Evolutionary conservation across 2,113 vertebrate species (phyloP).

Genomic region (Agelaius tricolor): DNA sequence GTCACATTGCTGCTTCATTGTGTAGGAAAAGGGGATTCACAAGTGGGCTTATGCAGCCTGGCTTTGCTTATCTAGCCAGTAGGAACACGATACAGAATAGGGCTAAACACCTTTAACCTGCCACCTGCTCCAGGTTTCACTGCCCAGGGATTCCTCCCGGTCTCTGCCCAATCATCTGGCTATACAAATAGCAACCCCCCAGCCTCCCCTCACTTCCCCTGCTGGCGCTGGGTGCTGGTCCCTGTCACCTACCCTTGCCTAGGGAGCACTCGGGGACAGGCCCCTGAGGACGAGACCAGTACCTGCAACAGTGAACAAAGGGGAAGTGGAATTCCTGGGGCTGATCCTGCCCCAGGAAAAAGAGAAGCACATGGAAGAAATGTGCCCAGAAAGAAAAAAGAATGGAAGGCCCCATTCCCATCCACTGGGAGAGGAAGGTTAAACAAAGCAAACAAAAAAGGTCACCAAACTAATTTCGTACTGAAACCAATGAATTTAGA

Average conservation of each 20-base stretch:
- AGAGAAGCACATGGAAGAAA: neutral
- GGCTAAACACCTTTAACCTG: neutral
- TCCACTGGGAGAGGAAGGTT: neutral
- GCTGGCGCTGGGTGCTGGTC: neutral
- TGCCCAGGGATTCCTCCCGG: neutral
- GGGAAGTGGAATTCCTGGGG: neutral
- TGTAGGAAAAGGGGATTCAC: neutral
- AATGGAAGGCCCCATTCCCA: neutral
- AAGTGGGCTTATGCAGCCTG: neutral
- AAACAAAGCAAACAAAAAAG: constrained; percentile 45
- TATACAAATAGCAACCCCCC: neutral
- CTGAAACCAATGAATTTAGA: constrained; percentile 66
- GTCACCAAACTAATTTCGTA: constrained; percentile 61
- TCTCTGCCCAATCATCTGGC: neutral
- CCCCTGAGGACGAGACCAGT: neutral
- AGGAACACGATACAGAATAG: neutral
- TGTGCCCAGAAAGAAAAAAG: neutral
- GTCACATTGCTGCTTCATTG: neutral
- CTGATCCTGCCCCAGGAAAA: neutral
- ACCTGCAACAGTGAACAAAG: neutral
- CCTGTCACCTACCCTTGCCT: neutral
- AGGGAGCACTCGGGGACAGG: neutral
- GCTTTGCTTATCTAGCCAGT: neutral
- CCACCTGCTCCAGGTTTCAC: neutral
- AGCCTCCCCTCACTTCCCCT: neutral